Evolutionary conservation across 1,140 invertebrate species (phyloP), one percentile per base, ranked within the genome.

Genomic region (Zaprionus vittiger): DNA sequence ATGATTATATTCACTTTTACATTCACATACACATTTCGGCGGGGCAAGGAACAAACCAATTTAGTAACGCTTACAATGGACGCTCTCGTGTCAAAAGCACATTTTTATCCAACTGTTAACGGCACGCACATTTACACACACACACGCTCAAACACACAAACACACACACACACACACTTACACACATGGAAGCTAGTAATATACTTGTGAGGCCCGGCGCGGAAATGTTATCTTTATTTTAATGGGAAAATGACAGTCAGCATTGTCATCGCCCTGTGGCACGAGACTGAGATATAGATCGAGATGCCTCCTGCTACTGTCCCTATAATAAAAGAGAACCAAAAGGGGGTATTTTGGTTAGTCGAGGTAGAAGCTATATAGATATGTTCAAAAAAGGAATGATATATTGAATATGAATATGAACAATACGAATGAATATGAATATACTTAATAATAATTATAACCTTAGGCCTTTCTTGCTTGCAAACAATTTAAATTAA

Each of bases 11-110:
- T 60, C 56, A 60, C 59, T 28, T 66, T 65, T 17, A 20, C 47
- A 52, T 49, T 49, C 47, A 49, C 47, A 20, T 66, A 64, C 63
- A 80, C 75, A 61, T 38, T 38, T 38, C 37, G 14, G 9, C 14
- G 5, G 15, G 54, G 7, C 28, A 47, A 41, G 64, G 69, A 77
- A 91, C 90, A 86, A 81, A 80, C 77, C 85, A 90, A 91, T 91
- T 91, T 82, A 87, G 72, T 91, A 68, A 72, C 80, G 73, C 73
- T 86, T 84, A 80, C 75, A 91, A 91, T 86, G 85, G 74, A 75
- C 52, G 75, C 68, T 90, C 71, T 87, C 90, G 85, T 91, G 90
- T 91, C 76, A 90, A 91, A 84, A 91, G 85, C 80, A 77, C 90
- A 87, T 92, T 80, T 90, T 81, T 87, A 74, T 76, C 34, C 37